A percentile compares a stretch with the other conserved stretches of the same genome.
Conservation (phyloP, 2,888 invertebrate genomes). For the Chorisops tibialis region DNA sequence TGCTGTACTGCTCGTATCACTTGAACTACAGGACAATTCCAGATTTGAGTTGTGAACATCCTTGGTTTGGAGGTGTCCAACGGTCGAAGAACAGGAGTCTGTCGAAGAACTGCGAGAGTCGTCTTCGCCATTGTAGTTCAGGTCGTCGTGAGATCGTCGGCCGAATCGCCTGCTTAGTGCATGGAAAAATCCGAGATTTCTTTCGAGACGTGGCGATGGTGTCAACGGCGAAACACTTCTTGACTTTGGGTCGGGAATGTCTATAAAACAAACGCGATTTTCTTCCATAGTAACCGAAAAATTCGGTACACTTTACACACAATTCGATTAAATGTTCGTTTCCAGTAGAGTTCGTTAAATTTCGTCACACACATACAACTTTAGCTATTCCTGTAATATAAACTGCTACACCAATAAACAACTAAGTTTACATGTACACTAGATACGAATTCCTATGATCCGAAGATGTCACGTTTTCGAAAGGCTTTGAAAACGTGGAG, state of each 20-base stretch:
- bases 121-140: slow-evolving; percentile 51
- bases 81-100: slow-evolving; percentile 44
- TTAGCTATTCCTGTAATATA: too few species aligned
- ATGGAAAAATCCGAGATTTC: slow-evolving; percentile 64
- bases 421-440: too few species aligned
- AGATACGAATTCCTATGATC: not conserved
- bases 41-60: slow-evolving; percentile 37
- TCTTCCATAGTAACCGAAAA: slow-evolving; percentile 46
- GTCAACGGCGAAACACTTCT: slow-evolving; percentile 53
- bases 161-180: slow-evolving; percentile 64
- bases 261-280: slow-evolving; percentile 39
- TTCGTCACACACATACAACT: too few species aligned
- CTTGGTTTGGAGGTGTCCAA: slow-evolving; percentile 31
- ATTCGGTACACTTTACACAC: not conserved
- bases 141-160: slow-evolving; percentile 55
- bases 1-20: slow-evolving; percentile 60
- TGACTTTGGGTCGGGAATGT: slow-evolving; percentile 36
- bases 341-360: not conserved
- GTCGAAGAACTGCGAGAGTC: slow-evolving; percentile 54
- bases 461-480: not conserved
- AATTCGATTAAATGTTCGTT: not conserved
- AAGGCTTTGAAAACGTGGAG: slow-evolving; percentile 7
- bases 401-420: too few species aligned
- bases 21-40: slow-evolving; percentile 51
- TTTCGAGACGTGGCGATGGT: slow-evolving; percentile 58